Base-by-base conservation (phyloP, 2,797 vertebrate species). In the Darevskia nairensis region DNA sequence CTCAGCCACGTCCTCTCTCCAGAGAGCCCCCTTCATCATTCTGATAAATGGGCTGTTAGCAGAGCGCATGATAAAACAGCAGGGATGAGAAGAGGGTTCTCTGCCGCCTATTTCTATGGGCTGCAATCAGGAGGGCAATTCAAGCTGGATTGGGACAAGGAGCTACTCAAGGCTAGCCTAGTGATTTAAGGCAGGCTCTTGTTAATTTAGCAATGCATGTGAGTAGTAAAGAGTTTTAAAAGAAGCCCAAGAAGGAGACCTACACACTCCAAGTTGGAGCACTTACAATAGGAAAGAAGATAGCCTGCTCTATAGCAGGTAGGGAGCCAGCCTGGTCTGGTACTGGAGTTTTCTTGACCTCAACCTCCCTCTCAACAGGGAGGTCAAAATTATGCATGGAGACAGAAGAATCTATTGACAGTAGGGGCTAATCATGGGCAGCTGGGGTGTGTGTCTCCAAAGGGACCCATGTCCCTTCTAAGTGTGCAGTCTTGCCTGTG, bases 11-110 rank as follows among this genome's bases (percentile, higher is more conserved):
- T 91, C 88, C 69, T 27, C 82, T 96, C 96, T 94, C 96, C 89
- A 84, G 96, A 96, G 97, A 97, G 93, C 86, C 86, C 90, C 96
- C 94, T 96, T 97, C 97, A 72, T 97, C 97, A 72, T 96, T 92
- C 96, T 96, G 96, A 97, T 96, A 94, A 97, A 96, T 94, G 92
- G 94, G 55, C 96, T 94, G 91, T 89, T 94, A 94, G 95, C 89
- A 83, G 86, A 92, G 91, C 95, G 88, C 0, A 13, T 94, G 95
- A 96, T 95, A 93, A 89, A 95, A 55, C 75, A 93, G 94, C 93
- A 85, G 86, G 94, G 94, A 95, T 96, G 94, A 93, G 90, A 87
- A 86, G 81, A 93, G 89, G 50, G 50, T 83, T 94, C 86, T 59
- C 84, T 93, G 89, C 39, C 84, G 68, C 6, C 61, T 6, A 29